Evolutionary conservation across 2,888 invertebrate genomes (phyloP).

Genomic region (Apamea anceps): DNA sequence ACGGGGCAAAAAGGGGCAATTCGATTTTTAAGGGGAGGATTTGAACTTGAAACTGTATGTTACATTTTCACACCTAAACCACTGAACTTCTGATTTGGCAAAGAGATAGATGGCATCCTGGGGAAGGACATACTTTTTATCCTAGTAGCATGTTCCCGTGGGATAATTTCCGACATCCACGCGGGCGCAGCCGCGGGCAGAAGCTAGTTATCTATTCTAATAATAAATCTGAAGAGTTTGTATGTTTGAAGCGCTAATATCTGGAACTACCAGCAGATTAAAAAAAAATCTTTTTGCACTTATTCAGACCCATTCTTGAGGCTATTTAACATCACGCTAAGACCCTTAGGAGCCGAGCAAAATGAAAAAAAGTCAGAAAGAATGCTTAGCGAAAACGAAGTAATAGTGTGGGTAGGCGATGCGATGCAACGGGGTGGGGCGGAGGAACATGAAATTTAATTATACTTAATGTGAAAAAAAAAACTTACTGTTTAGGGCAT

Average conservation of each 20-base stretch:
- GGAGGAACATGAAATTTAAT: neutral
- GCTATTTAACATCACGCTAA: neutral
- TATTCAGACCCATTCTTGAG: too few relatives aligned
- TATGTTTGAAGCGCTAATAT: neutral
- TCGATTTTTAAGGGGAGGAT: too few relatives aligned
- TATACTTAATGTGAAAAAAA: neutral
- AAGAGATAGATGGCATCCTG: too few relatives aligned
- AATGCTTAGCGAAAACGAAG: neutral
- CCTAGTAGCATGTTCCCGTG: too few relatives aligned
- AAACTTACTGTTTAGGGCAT: constrained; percentile 93
- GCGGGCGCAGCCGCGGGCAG: too few relatives aligned
- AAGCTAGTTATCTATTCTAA: too few relatives aligned
- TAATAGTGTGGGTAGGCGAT: neutral
- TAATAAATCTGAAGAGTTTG: neutral
- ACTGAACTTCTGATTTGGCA: too few relatives aligned
- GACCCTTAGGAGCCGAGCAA: neutral
- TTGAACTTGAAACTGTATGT: too few relatives aligned
- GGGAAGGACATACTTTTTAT: too few relatives aligned
- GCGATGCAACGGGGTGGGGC: neutral
- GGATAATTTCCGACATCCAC: too few relatives aligned
- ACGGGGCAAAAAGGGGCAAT: too few relatives aligned
- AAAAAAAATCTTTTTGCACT: neutral
- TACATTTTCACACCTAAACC: too few relatives aligned
- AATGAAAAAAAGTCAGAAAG: neutral
- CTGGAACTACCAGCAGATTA: neutral